A percentile compares a stretch with the other conserved stretches of the same genome.
phyloP scores from a whole-genome alignment of 2,888 invertebrate species.

The Nomada ferruginata region DNA sequence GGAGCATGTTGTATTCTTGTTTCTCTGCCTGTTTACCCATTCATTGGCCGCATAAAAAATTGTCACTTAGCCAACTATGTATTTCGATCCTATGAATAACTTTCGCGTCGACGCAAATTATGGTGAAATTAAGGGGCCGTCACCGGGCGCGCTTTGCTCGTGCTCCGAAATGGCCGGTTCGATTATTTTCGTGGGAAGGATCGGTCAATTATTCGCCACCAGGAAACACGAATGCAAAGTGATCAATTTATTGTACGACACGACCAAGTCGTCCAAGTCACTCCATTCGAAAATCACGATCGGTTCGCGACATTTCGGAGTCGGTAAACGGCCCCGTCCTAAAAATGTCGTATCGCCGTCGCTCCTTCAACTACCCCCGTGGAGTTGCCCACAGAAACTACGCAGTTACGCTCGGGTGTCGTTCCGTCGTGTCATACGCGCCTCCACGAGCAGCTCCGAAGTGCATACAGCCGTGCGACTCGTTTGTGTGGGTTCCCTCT shows the following conservation, averaged over 20 bases:
- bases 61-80: conserved; percentile 54
- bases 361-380: conserved; percentile 60
- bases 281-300: not conserved
- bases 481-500: conserved; percentile 59
- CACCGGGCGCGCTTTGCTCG: not conserved
- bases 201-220: not conserved
- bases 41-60: conserved; percentile 64
- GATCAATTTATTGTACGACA: not conserved
- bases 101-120: conserved; percentile 43
- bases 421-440: conserved; percentile 74
- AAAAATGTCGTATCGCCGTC: conserved; percentile 11
- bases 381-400: conserved; percentile 76
- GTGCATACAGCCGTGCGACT: conserved; percentile 53
- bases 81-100: conserved; percentile 51
- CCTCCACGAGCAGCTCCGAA: conserved; percentile 57
- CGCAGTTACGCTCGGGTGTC: conserved; percentile 80
- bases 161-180: not conserved
- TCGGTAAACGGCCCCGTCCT: not conserved
- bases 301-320: not conserved
- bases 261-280: not conserved
- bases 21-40: conserved; percentile 65
- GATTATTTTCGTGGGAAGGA: not conserved
- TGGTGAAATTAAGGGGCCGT: conserved; percentile 45
- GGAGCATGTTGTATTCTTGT: conserved; percentile 62
- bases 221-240: not conserved